Evolutionary conservation across 2,113 vertebrate species (phyloP), one percentile per base, ranked within the genome.

Genomic region (Varanus komodoensis): DNA sequence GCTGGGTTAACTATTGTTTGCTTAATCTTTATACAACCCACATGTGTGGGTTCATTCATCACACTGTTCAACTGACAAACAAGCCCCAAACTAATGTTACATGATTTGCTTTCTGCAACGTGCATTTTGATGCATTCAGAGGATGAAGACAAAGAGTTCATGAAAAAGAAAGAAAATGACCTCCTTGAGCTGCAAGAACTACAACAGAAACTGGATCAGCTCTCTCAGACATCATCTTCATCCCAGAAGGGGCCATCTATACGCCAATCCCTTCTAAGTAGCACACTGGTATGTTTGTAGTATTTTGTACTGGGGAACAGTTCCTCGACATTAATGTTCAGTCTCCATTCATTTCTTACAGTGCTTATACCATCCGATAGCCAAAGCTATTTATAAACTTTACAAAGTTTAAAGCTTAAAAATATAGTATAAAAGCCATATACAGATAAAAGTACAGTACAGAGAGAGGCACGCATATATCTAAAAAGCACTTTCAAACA

Each of bases 181-280:
- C 94, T 96, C 44, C 95, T 97, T 71, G 97, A 97, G 50, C 96
- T 98, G 17, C 96, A 97, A 15, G 89, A 95, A 0, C 89, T 98
- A 87, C 96, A 97, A 91, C 94, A 97, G 91, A 98, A 96, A 92
- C 95, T 98, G 94, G 95, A 97, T 17, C 95, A 97, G 89, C 97
- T 98, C 80, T 96, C 96, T 23, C 96, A 78, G 95, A 92, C 61
- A 84, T 94, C 82, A 44, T 85, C 82, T 50, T 79, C 82, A 14
- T 90, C 48, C 67, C 93, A 92, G 69, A 95, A 96, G 84, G 91
- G 90, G n/a, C 52, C 82, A 83, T 73, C 94, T 5, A 0, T 84
- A 54, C 6, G 71, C 0, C 92, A 34, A 64, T 61, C 80, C 77
- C 67, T 82, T 14, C 74, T 68, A 52, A 87, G 6, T 0, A 68